Percentiles rank a stretch among this genome's conserved stretches.
These are phyloP conservation scores for Pteropus alecto DNA, from an alignment of 2,113 vertebrate genomes.

Conservation along the genomic window DNA sequence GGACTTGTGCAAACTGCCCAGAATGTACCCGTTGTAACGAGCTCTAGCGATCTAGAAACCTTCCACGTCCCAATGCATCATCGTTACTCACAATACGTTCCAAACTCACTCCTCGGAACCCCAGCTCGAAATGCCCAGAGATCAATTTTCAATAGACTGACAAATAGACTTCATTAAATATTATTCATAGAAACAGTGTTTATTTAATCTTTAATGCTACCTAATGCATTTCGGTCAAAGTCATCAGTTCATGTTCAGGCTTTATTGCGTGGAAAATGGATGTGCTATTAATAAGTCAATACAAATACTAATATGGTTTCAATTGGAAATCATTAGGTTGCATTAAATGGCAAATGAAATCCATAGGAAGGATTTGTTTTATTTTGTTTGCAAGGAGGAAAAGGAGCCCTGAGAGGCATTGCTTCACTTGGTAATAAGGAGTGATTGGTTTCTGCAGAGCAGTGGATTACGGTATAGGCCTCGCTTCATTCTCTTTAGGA, in stretches of 20 bases:
- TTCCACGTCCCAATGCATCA: neutral
- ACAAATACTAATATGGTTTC: slow-evolving; percentile 74
- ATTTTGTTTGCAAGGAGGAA: slow-evolving; percentile 67
- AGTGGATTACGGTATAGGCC: neutral
- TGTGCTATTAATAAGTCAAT: slow-evolving; percentile 76
- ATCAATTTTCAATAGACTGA: slow-evolving; percentile 71
- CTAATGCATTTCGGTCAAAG: slow-evolving; percentile 73
- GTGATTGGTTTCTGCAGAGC: slow-evolving; percentile 35
- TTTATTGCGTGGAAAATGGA: slow-evolving; percentile 74
- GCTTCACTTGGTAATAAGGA: slow-evolving; percentile 41
- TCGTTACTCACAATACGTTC: slow-evolving; percentile 54
- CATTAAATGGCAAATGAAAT: slow-evolving; percentile 75
- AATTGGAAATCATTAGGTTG: slow-evolving; percentile 72
- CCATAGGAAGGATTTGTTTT: slow-evolving; percentile 75
- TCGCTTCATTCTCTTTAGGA: neutral
- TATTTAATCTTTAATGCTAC: slow-evolving; percentile 76
- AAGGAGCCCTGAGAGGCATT: slow-evolving; percentile 55
- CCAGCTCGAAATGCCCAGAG: slow-evolving; percentile 53
- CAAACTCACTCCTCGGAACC: slow-evolving; percentile 51
- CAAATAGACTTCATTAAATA: slow-evolving; percentile 67
- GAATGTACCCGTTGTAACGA: slow-evolving; percentile 3
- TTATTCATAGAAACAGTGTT: slow-evolving; percentile 70
- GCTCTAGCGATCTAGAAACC: slow-evolving; percentile 33
- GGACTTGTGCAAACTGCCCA: slow-evolving; percentile 6
- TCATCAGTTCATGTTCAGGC: slow-evolving; percentile 44